These are phyloP conservation scores for Linepithema humile DNA, from an alignment of 1,140 invertebrate species.

Conservation along the genomic window DNA sequence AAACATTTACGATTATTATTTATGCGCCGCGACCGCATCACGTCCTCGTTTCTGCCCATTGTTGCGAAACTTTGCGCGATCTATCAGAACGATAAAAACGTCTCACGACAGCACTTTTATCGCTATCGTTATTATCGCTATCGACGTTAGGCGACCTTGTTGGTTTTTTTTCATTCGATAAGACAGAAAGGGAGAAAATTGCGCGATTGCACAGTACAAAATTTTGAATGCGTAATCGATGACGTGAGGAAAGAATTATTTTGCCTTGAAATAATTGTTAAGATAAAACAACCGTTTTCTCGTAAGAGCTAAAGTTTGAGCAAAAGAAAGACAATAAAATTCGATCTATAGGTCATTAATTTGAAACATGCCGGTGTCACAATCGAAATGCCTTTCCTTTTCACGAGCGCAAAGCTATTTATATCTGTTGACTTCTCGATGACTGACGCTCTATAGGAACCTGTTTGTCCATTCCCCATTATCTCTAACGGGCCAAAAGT, in stretches of 20 bases:
- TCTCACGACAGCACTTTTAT: slow-evolving; percentile 14
- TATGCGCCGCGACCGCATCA: background rate
- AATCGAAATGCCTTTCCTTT: slow-evolving; percentile 16
- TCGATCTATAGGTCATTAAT: slow-evolving; percentile 1
- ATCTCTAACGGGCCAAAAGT: slow-evolving; percentile 51
- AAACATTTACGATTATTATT: slow-evolving; percentile 48
- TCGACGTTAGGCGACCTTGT: background rate
- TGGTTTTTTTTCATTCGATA: slow-evolving; percentile 3
- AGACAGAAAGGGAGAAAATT: background rate
- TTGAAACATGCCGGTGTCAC: background rate
- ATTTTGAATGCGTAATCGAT: background rate
- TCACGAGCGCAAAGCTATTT: slow-evolving; percentile 30
- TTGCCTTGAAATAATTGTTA: background rate
- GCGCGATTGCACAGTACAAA: background rate
- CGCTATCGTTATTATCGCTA: slow-evolving; percentile 8
- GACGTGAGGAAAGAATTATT: background rate
- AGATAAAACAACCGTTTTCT: background rate
- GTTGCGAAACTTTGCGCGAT: slow-evolving; percentile 8
- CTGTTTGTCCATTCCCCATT: slow-evolving; percentile 59
- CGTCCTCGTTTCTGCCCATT: background rate
- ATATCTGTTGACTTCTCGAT: background rate
- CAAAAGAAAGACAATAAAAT: background rate
- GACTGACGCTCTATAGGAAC: slow-evolving; percentile 26
- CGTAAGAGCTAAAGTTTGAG: background rate
- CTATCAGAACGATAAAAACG: slow-evolving; percentile 17